These are phyloP conservation scores for Simalia tracyae DNA, from an alignment of 2,797 vertebrate genomes.

Conservation along the genomic window DNA sequence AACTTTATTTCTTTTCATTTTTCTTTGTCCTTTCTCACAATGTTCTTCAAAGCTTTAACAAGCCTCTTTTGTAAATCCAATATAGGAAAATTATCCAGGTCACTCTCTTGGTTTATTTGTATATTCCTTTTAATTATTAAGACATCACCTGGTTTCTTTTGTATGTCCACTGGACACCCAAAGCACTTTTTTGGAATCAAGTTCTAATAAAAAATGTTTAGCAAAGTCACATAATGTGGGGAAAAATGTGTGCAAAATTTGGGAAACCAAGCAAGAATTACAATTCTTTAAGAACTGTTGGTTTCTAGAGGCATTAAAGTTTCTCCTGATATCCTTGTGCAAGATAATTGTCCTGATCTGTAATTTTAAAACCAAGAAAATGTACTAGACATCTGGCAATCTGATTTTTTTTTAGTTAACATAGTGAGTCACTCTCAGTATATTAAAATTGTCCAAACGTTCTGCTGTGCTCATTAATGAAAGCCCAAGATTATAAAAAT, in stretches of 20 bases:
- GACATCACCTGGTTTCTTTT: not conserved
- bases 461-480: not conserved
- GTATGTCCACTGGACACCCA: not conserved
- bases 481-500: not conserved
- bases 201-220: not conserved
- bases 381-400: not conserved
- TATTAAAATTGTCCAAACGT: not conserved
- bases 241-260: not conserved
- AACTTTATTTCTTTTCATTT: not conserved
- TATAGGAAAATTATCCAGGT: not conserved
- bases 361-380: not conserved
- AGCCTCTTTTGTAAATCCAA: not conserved
- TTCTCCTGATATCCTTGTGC: not conserved
- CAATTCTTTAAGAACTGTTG: not conserved
- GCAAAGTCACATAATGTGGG: not conserved
- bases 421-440: not conserved
- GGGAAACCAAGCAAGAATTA: not conserved
- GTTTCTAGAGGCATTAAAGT: not conserved
- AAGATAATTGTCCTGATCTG: not conserved
- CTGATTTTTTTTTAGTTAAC: not conserved
- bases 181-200: not conserved
- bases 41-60: not conserved
- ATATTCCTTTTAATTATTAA: not conserved
- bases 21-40: not conserved
- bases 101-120: not conserved